Evolutionary conservation across 2,888 invertebrate genomes (phyloP).

Genomic region (Andrena bucephala): DNA sequence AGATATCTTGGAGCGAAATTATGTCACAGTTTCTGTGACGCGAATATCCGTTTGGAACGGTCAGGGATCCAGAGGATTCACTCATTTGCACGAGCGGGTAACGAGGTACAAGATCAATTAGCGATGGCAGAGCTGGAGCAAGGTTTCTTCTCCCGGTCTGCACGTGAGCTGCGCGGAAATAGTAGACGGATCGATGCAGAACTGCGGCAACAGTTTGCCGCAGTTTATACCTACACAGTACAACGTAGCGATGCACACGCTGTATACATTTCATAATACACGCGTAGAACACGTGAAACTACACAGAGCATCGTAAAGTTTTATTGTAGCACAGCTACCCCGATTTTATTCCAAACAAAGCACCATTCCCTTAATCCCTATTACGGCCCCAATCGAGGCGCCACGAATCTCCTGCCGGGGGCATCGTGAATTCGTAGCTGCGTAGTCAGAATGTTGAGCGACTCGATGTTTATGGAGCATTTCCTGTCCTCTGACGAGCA

Average conservation of each 20-base stretch:
- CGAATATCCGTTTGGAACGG: background rate
- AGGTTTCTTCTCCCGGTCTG: constrained; percentile 12
- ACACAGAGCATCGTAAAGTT: background rate
- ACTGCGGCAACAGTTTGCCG: constrained; percentile 15
- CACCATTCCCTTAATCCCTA: background rate
- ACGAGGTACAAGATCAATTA: background rate
- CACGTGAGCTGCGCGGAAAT: constrained; percentile 23
- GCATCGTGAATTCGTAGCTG: constrained; percentile 7
- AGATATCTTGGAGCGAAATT: background rate
- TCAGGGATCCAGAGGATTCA: background rate
- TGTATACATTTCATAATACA: too few species aligned
- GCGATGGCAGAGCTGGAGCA: background rate
- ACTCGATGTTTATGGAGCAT: constrained; percentile 51
- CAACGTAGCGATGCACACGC: too few species aligned
- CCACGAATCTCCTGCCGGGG: background rate
- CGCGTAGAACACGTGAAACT: too few species aligned
- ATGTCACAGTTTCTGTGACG: background rate
- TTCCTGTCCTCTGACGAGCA: constrained; percentile 45
- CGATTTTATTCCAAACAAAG: background rate
- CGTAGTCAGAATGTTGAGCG: constrained; percentile 23
- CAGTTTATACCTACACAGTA: constrained; percentile 14
- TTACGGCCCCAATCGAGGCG: background rate
- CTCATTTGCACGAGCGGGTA: background rate
- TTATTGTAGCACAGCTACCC: background rate
- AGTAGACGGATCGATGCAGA: constrained; percentile 42